A percentile compares a stretch with the other conserved stretches of the same genome.
phyloP scores from a whole-genome alignment of 2,797 vertebrate genomes.

The Trichosurus vulpecula region DNA sequence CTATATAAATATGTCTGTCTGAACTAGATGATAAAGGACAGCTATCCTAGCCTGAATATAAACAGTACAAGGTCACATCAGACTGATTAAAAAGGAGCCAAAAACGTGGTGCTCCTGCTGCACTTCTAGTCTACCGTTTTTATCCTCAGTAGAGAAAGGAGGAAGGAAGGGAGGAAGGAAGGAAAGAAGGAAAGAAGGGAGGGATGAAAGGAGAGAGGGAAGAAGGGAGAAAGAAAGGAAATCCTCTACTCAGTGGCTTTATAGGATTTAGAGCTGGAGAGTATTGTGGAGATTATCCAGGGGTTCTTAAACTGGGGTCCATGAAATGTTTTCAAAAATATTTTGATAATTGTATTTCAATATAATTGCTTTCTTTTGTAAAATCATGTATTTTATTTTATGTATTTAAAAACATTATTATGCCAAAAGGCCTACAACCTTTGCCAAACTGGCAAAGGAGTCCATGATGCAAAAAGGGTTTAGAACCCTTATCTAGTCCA shows the following conservation, averaged over 20 bases:
- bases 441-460: background rate
- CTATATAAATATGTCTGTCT: slow-evolving; percentile 55
- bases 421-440: background rate
- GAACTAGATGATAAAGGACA: slow-evolving; percentile 51
- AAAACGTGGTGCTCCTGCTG: slow-evolving; percentile 35
- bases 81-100: slow-evolving; percentile 41
- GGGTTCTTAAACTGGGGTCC: background rate
- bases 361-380: background rate
- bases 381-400: background rate
- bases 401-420: background rate
- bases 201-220: background rate
- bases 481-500: background rate
- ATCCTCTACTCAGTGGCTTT: background rate
- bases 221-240: background rate
- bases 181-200: background rate
- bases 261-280: background rate
- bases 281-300: background rate
- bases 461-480: background rate
- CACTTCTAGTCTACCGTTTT: background rate
- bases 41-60: slow-evolving; percentile 6
- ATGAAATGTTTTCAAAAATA: background rate
- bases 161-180: background rate
- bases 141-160: background rate
- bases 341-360: background rate
- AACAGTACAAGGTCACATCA: slow-evolving; percentile 22